Conservation (phyloP, 2,797 vertebrate genomes). For the Synaphobranchus kaupii region DNA sequence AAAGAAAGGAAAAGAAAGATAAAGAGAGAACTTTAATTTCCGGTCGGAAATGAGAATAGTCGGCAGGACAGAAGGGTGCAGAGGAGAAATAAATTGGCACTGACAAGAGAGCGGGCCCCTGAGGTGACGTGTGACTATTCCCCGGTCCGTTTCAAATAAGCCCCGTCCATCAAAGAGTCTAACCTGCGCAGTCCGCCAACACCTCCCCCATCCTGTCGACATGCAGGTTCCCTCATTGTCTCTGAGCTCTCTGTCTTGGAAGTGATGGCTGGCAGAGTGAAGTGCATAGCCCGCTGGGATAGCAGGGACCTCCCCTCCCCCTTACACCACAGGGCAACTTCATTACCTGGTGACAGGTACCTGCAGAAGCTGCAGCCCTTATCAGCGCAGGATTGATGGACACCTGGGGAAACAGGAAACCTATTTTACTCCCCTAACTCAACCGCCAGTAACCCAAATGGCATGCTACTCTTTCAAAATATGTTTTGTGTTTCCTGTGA, state of each 20-base stretch:
- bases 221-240: neutral
- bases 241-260: neutral
- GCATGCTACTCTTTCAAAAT: neutral
- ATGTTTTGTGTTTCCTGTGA: neutral
- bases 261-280: conserved; percentile 11
- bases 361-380: neutral
- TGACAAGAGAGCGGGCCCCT: conserved; percentile 12
- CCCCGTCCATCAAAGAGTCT: neutral
- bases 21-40: neutral
- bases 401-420: neutral
- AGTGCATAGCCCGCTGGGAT: neutral
- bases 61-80: neutral
- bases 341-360: neutral
- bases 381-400: neutral
- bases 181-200: neutral
- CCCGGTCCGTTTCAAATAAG: neutral
- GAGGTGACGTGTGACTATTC: neutral
- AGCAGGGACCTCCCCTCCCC: neutral
- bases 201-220: neutral
- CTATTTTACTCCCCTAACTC: neutral
- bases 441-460: neutral
- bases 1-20: conserved; percentile 15
- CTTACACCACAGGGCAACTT: neutral
- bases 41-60: neutral
- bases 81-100: conserved; percentile 13